Evolutionary conservation across 1,140 invertebrate species (phyloP).

Genomic region (Macrotrachela quadricornifera): DNA sequence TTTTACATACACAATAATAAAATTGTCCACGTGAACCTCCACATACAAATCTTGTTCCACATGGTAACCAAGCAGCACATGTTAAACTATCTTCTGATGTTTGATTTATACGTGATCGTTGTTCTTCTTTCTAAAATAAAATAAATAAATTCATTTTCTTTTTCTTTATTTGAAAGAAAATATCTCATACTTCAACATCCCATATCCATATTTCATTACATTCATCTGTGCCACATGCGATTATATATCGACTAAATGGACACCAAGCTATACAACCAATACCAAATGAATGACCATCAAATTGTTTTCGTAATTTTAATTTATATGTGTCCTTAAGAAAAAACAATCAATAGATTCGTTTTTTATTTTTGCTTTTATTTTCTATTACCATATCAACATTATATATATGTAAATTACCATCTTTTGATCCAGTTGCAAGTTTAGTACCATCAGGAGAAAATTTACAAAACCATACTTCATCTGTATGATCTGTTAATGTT

Average conservation of each 20-base stretch:
- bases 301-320: constrained; percentile 1
- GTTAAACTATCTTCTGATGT: constrained; percentile 72
- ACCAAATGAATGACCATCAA: not conserved
- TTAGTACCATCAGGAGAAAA: constrained; percentile 84
- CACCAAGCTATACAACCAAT: constrained; percentile 45
- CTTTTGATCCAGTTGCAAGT: constrained; percentile 87
- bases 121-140: constrained; percentile 24
- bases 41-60: constrained; percentile 69
- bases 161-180: too few species aligned
- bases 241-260: constrained; percentile 67
- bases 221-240: constrained; percentile 82
- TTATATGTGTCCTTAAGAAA: constrained; percentile 32
- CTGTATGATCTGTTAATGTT: constrained; percentile 78
- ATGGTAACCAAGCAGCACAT: constrained; percentile 72
- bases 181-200: constrained; percentile 42
- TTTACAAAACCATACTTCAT: constrained; percentile 89
- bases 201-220: constrained; percentile 85
- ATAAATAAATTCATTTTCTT: too few species aligned
- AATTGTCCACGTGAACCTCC: constrained; percentile 86
- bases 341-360: too few species aligned
- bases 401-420: constrained; percentile 85
- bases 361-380: too few species aligned
- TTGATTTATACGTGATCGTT: constrained; percentile 35
- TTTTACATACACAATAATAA: constrained; percentile 61
- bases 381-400: constrained; percentile 66